phyloP scores from a whole-genome alignment of 2,797 vertebrate genomes.

The Pagetopsis macropterus region DNA sequence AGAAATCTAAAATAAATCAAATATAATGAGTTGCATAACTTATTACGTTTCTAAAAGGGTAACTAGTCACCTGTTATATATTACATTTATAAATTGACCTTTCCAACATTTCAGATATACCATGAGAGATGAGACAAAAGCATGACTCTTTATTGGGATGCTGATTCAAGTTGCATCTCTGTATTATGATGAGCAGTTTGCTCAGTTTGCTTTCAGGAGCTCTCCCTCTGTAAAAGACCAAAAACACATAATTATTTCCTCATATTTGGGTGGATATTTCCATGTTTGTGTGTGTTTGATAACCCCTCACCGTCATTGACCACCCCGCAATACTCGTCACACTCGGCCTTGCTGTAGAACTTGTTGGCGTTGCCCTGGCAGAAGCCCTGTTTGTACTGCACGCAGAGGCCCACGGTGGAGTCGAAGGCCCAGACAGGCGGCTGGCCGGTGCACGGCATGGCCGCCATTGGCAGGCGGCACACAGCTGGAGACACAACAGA shows the following conservation, averaged over 20 bases:
- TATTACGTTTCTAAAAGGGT: too few species aligned
- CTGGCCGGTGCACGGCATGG: slow-evolving; percentile 75
- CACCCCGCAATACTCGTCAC: slow-evolving; percentile 92
- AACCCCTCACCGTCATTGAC: slow-evolving; percentile 79
- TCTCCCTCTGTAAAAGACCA: slow-evolving; percentile 60
- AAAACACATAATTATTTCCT: not conserved
- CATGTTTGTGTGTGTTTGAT: not conserved
- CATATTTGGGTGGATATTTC: not conserved
- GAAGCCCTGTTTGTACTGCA: slow-evolving; percentile 82
- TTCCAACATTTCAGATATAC: not conserved
- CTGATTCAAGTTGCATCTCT: not conserved
- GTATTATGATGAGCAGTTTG: not conserved
- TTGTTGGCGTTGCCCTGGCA: slow-evolving; percentile 93
- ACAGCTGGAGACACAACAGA: slow-evolving; percentile 75
- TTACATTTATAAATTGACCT: too few species aligned
- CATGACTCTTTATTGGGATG: not conserved
- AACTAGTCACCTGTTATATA: too few species aligned
- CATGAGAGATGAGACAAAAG: not conserved
- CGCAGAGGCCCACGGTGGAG: slow-evolving; percentile 82
- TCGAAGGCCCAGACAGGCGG: slow-evolving; percentile 87
- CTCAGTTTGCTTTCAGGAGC: slow-evolving; percentile 66
- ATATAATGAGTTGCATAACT: too few species aligned
- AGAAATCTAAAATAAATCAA: too few species aligned
- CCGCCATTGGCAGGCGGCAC: slow-evolving; percentile 87
- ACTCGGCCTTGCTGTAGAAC: slow-evolving; percentile 95